Evolutionary conservation across 2,888 invertebrate genomes (phyloP), one percentile per base, ranked within the genome.

Genomic region (Lathronympha strigana): DNA sequence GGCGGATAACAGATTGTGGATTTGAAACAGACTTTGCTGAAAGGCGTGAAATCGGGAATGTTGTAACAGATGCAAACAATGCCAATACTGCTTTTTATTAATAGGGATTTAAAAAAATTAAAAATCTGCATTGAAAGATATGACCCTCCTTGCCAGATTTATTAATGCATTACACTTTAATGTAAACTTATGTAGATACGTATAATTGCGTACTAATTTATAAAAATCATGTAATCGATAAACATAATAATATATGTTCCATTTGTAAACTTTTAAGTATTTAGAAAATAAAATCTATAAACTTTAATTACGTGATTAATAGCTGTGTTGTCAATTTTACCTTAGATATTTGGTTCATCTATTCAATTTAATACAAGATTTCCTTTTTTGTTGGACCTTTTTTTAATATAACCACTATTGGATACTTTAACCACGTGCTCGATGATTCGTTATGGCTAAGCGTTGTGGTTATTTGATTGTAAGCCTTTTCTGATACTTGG

Each of bases 1-100:
- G 87, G 53, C 51, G 8, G 51, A 84, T 87, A 83, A 87, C 87
- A 83, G 83, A 86, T 85, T 82, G 85, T 80, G 76, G 72, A 74
- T 71, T 76, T 70, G 70, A 43, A 23, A n/a, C 23, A 9, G 17
- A 45, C 21, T 58, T 69, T 28, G 51, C 36, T 60, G 64, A 64
- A 60, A 53, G 36, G 28, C 51, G 28, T 64, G 64, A 64, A 64
- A 64, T 64, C 60, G 51, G 8, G 58, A 33, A 43, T 53, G 25
- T 11, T 51, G 31, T 40, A 66, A 61, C 66, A 66, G 53, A 66
- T 66, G 66, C 40, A 28, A 54, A 66, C 40, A 54, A 54, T 64
- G 23, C n/a, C 2, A 21, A 25, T 25, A 13, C 23, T 47, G n/a
- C 5, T 23, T 23, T 47, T 23, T 47, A 9, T 0, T 9, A 8